Evolutionary conservation across 2,113 vertebrate genomes (phyloP).

Genomic region (Colinus virginianus): DNA sequence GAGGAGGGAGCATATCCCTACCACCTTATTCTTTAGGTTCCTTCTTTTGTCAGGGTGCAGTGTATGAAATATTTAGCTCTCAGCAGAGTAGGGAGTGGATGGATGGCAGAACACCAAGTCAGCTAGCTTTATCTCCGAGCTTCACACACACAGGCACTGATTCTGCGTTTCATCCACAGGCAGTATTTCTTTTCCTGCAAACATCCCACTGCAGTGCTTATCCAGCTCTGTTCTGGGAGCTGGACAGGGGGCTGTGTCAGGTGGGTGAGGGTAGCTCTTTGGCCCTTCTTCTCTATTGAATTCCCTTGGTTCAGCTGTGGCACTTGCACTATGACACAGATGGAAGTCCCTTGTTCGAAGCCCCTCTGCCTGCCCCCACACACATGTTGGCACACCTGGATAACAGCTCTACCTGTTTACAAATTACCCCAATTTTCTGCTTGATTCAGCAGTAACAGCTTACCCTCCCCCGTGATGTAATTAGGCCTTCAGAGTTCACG

Average conservation of each 20-base stretch:
- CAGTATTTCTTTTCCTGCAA: background rate
- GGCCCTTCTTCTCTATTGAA: background rate
- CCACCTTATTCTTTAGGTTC: background rate
- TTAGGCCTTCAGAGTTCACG: constrained; percentile 96
- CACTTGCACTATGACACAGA: constrained; percentile 50
- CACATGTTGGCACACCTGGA: constrained; percentile 94
- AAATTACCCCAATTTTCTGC: constrained; percentile 98
- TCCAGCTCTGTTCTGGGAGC: background rate
- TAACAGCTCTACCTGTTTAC: constrained; percentile 93
- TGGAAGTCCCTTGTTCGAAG: constrained; percentile 52
- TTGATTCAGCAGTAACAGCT: constrained; percentile 95
- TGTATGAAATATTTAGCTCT: background rate
- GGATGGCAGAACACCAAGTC: constrained; percentile 57
- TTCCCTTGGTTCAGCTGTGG: background rate
- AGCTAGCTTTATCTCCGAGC: constrained; percentile 27
- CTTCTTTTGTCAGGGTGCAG: background rate
- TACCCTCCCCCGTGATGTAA: constrained; percentile 95
- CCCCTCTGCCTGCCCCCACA: constrained; percentile 70
- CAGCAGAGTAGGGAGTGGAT: background rate
- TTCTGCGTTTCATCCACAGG: background rate
- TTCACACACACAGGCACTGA: background rate
- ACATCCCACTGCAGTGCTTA: background rate
- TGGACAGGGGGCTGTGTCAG: rapidly evolving
- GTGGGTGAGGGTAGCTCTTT: background rate
- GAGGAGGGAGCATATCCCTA: rapidly evolving